Conservation (phyloP, 2,113 vertebrate genomes). For the Deroptyus accipitrinus region DNA sequence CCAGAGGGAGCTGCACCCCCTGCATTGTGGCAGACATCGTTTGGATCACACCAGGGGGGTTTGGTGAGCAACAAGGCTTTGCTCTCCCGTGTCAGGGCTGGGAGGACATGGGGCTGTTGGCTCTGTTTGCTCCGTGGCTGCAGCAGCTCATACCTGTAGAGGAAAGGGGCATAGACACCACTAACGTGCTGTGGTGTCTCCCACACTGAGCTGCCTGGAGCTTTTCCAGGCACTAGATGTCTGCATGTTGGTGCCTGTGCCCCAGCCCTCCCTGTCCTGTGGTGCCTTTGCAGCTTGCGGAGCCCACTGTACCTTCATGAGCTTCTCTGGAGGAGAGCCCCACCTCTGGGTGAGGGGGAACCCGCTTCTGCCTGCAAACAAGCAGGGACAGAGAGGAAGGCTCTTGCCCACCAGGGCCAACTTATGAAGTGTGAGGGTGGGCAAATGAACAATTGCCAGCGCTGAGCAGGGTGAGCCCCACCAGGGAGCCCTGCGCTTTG, state of each 20-base stretch:
- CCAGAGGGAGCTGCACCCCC: background rate
- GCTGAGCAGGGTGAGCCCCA: background rate
- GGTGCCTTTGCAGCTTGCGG: background rate
- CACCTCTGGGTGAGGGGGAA: background rate
- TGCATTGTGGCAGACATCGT: background rate
- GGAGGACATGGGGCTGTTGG: background rate
- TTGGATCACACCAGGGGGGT: background rate
- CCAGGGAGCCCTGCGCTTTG: accelerated
- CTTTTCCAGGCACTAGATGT: background rate
- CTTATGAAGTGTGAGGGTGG: accelerated
- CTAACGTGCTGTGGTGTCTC: background rate
- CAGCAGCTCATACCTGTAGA: background rate
- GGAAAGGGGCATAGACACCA: background rate
- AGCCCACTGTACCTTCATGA: background rate
- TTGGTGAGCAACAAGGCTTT: background rate
- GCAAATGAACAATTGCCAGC: accelerated
- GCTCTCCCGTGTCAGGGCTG: accelerated
- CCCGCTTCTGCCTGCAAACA: accelerated
- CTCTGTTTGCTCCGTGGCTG: background rate
- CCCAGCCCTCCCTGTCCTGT: accelerated
- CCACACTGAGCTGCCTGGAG: accelerated
- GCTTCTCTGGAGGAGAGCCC: background rate
- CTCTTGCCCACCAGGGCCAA: background rate
- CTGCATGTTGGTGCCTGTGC: background rate
- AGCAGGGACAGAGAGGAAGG: background rate